phyloP scores from a whole-genome alignment of 2,797 vertebrate genomes.

The Epinephelus malabaricus region DNA sequence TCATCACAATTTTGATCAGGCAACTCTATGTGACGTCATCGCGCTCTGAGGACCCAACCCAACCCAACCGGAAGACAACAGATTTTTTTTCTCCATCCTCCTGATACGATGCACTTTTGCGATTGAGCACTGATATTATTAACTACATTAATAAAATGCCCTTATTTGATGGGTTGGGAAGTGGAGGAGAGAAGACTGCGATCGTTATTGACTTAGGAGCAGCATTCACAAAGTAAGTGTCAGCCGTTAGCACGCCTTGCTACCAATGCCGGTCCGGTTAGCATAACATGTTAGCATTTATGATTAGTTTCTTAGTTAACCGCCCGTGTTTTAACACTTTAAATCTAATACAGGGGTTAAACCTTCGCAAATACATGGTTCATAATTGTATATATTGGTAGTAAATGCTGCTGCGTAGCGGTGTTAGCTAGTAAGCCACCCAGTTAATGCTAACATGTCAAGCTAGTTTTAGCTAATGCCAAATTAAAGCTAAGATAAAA shows the following conservation, averaged over 20 bases:
- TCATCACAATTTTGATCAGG: slow-evolving; percentile 54
- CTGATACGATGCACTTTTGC: slow-evolving; percentile 34
- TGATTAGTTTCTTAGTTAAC: neutral
- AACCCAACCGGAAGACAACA: slow-evolving; percentile 59
- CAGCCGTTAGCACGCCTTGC: slow-evolving; percentile 28
- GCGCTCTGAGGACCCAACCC: slow-evolving; percentile 47
- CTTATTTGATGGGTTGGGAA: slow-evolving; percentile 95
- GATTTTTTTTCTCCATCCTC: neutral
- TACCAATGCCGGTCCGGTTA: slow-evolving; percentile 11
- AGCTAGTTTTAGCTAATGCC: slow-evolving; percentile 11
- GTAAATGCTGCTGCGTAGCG: neutral
- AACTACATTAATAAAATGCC: slow-evolving; percentile 87
- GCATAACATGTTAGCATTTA: slow-evolving; percentile 16
- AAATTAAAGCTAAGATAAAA: neutral
- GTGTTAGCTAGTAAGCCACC: fast-evolving
- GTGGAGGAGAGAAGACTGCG: slow-evolving; percentile 96
- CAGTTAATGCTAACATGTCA: slow-evolving; percentile 11
- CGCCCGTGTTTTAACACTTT: fast-evolving
- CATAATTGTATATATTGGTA: fast-evolving
- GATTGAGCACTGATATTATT: neutral
- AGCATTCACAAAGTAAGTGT: slow-evolving; percentile 97
- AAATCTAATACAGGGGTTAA: neutral
- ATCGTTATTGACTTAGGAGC: slow-evolving; percentile 96
- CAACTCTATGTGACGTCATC: slow-evolving; percentile 51
- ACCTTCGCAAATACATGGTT: fast-evolving